Base-by-base conservation (phyloP, 2,797 vertebrate species). In the Spinibarbus caldwelli region DNA sequence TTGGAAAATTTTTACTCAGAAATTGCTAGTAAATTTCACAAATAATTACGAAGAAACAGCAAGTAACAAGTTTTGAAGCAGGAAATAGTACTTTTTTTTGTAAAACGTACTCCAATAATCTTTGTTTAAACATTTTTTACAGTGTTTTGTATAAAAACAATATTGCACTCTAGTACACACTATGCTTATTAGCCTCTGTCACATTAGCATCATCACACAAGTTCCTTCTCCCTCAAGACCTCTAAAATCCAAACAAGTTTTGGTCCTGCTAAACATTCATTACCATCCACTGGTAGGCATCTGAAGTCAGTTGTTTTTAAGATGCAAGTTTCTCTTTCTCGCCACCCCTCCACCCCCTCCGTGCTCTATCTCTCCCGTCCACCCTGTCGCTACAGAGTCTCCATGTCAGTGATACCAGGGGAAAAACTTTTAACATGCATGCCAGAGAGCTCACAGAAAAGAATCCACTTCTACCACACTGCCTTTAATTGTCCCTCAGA, bases 401-500 rank as follows among this genome's bases (percentile, higher is more conserved):
- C 80, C 8, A 17, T 80, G 82, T 76, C 80, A 72, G 59, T 70
- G 52, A 71, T 91, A 89, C 93, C 93, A 93, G 91, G 92, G 86
- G 92, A 86, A 91, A 91, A n/a, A 91, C 91, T 88, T 93, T 92
- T 93, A 93, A 94, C 94, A 95, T 95, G 93, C 93, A 94, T 88
- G 92, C 91, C 93, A 92, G 92, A 93, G 91, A 93, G 93, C 92
- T 91, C 90, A 91, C 93, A 93, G 91, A 93, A 93, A 84, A 93
- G 91, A 94, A 91, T 93, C 89, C 82, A 93, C 93, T 93, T 93
- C 92, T 94, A 94, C 92, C 92, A 92, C 91, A 91, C 93, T 93
- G 91, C 88, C 89, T 93, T 92, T 95, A 95, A 96, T 95, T 95
- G 95, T 95, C 93, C 95, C 95, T 94, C 86, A 90, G 95, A 95